Base-by-base conservation (phyloP, 2,113 vertebrate species). In the Tragelaphus strepsiceros region DNA sequence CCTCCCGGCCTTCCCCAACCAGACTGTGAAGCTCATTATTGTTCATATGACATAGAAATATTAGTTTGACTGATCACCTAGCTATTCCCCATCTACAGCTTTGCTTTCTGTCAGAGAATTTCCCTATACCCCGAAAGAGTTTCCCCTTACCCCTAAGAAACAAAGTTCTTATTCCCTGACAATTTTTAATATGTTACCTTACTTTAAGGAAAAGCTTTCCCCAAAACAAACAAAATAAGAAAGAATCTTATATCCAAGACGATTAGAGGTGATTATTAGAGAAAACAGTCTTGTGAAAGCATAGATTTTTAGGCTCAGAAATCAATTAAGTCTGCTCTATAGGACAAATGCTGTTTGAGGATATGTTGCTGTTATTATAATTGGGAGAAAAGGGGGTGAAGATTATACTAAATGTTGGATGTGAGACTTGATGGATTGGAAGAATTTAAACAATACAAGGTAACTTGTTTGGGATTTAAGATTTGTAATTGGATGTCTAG, bases 201-300 rank as follows among this genome's bases (percentile, higher is more conserved):
- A 53, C 4, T 92, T 58, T 28, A 26, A 61, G 5, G 87, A 49
- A 39, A 5, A 19, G 3, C 46, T 96, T 77, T 94, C 10, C 77
- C 43, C 35, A 82, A 97, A 91, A 78, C 5, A 88, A 84, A 92
- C 14, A 88, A 96, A 96, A 92, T 28, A 9, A n/a, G 43, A 93
- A 1, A 67, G 16, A 88, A n/a, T 67, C 74, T 39, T 54, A 32
- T 35, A 54, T 85, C 22, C n/a, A 85, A 74, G 22, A 85, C 54
- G 10, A 74, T 81, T 35, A n/a, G 4, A 7, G 26, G 4, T 8
- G 14, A 59, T 87, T 58, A 53, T 39, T 62, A 46, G 16, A 95
- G 49, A 87, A 84, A 90, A 67, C 10, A 51, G n/a, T 43, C 61
- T 82, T 61, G 2, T 87, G 64, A 82, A 96, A 93, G 53, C 22